Evolutionary conservation across 2,797 vertebrate genomes (phyloP), one percentile per base, ranked within the genome.

Genomic region (Sebastes trivittatus): DNA sequence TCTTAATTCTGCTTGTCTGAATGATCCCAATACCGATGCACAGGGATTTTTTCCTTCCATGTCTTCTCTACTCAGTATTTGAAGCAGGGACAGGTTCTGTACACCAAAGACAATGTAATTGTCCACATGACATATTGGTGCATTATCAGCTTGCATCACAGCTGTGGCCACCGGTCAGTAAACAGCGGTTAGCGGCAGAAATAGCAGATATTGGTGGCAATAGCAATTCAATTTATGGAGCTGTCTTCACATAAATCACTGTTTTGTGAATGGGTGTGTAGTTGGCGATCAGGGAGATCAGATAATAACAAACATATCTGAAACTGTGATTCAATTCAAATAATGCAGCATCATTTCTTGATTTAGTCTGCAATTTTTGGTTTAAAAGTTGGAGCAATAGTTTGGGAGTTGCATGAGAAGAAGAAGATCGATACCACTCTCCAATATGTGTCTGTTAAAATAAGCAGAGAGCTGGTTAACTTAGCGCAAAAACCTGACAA

Each of bases 81-180:
- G 63, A 60, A 81, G 22, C 60, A 67, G 30, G 22, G 59, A 70
- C 2, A 25, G 49, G 66, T 66, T 84, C 72, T 70, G 56, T 66
- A 70, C 7, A 7, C 38, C 22, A 52, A 79, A 52, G 38, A 73
- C 73, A 60, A 54, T 69, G 0, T 9, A 84, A 84, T 81, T 9
- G 38, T 49, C 54, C 73, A 77, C 65, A 79, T 42, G 74, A 79
- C 66, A 83, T 23, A 72, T 62, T 46, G 63, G 29, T 69, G 49
- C 16, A 16, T 68, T 80, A 22, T 54, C 49, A 54, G 18, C 46
- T 49, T 72, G 55, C 52, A 73, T 78, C 36, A 11, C 62, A 81
- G 67, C 62, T 80, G 55, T 32, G 25, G 67, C 68, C 68, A 54
- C 29, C 23, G 61, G 73, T 42, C 52, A 78, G 80, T 62, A 80